Conservation (phyloP, 2,113 vertebrate species). For the Sapajus apella region DNA sequence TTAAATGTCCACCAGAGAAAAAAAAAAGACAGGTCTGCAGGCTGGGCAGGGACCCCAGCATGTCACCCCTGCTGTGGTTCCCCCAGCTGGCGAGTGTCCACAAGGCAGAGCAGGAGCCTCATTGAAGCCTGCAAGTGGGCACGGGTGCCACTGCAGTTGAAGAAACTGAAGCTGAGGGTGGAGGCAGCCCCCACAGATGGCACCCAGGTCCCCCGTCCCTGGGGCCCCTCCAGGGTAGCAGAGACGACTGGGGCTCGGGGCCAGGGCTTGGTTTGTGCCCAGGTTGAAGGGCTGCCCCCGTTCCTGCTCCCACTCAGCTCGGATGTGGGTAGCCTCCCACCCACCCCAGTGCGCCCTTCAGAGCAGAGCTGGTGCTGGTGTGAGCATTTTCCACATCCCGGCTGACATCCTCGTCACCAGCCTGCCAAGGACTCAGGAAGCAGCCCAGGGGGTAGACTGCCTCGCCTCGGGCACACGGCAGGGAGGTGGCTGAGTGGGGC, state of each 20-base stretch:
- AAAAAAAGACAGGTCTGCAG: too few species aligned
- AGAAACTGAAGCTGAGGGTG: background rate
- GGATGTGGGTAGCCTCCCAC: background rate
- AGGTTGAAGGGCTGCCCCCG: background rate
- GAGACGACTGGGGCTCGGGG: background rate
- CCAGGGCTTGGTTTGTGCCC: background rate
- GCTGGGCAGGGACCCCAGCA: too few species aligned
- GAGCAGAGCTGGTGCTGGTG: background rate
- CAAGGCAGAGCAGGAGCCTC: accelerated
- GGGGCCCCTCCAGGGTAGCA: background rate
- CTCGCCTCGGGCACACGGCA: background rate
- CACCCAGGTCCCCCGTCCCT: background rate
- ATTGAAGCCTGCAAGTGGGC: background rate
- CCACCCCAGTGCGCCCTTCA: background rate
- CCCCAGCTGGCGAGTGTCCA: accelerated
- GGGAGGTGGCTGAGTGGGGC: background rate
- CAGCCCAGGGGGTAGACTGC: background rate
- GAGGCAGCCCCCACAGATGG: background rate
- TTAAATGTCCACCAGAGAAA: background rate
- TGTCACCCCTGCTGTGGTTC: too few species aligned
- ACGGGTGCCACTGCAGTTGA: background rate
- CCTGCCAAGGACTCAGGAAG: too few species aligned
- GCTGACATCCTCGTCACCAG: background rate
- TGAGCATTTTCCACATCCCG: background rate
- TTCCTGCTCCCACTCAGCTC: background rate